phyloP scores from a whole-genome alignment of 2,888 invertebrate genomes.

The Emmelina monodactyla region DNA sequence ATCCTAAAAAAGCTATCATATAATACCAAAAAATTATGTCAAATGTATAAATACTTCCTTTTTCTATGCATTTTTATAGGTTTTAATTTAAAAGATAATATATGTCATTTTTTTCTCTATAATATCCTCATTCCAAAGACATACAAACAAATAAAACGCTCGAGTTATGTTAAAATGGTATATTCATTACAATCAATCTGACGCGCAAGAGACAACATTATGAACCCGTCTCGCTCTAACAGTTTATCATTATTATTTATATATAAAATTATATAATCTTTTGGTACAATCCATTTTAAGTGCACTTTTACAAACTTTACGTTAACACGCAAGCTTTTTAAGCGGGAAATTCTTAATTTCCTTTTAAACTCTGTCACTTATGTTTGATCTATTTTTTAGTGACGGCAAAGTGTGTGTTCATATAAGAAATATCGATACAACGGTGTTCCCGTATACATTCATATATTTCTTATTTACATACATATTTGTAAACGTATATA shows the following conservation, averaged over 20 bases:
- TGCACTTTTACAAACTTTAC: conserved; percentile 57
- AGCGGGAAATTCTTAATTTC: conserved; percentile 53
- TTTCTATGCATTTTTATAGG: no score
- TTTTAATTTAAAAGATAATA: no score
- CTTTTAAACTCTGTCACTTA: conserved; percentile 21
- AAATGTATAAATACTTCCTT: no score
- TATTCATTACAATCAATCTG: conserved; percentile 64
- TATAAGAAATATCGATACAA: no score
- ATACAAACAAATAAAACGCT: conserved; percentile 40
- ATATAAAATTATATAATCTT: conserved; percentile 66
- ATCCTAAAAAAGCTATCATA: no score
- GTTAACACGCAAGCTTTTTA: conserved; percentile 21
- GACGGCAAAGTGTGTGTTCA: background rate
- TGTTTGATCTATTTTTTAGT: background rate
- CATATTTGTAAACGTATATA: no score
- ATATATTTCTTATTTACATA: no score
- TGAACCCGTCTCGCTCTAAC: conserved; percentile 42
- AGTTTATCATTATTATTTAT: conserved; percentile 56
- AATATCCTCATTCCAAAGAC: no score
- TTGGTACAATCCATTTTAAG: conserved; percentile 62
- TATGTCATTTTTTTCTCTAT: no score
- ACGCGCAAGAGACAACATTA: conserved; percentile 42
- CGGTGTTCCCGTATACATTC: no score
- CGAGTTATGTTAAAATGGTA: conserved; percentile 59
- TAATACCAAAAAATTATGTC: no score